Base-by-base conservation (phyloP, 2,797 vertebrate species). In the Poecilia gillii region DNA sequence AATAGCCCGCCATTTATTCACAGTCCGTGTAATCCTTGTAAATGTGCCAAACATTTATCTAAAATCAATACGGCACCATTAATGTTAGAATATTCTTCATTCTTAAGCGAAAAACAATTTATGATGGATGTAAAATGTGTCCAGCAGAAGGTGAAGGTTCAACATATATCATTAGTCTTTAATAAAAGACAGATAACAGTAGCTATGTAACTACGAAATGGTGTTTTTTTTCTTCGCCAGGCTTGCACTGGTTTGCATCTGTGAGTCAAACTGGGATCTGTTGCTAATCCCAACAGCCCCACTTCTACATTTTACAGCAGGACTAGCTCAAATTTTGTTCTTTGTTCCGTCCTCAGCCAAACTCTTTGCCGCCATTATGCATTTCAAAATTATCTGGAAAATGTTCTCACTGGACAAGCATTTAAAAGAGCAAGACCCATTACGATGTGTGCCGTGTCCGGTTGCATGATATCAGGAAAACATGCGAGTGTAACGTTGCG, bases 391-490 rank as follows among this genome's bases (percentile, higher is more conserved):
- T 2, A 71, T 45, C 5, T 28, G 41, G 68, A 46, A 71, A 71
- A 71, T 45, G 68, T 71, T 46, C 25, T 45, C 41, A 71, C 25
- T 4, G 14, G 68, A 71, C 14, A 45, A 71, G 68, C 68, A 71
- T 28, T 71, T 46, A 71, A 71, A 71, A 71, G 68, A 71, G 68
- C 68, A 16, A 18, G 41, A 18, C 41, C 25, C 41, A 71, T 71
- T 45, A 71, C n/a, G 25, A 71, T 71, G 1, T 3, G 25, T 45
- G 6, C 41, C n/a, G 25, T 71, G 41, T 46, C 68, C 28, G 68
- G 68, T 71, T 71, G 25, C 68, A 46, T 8, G 41, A 71, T 46
- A 71, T 71, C 41, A 71, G 68, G 41, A 46, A 71, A 71, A 71
- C 68, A 71, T 71, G 68, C 1, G 41, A 71, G 68, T 28, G 25